Evolutionary conservation across 2,797 vertebrate species (phyloP).

Genomic region (Chloroceryle inda): DNA sequence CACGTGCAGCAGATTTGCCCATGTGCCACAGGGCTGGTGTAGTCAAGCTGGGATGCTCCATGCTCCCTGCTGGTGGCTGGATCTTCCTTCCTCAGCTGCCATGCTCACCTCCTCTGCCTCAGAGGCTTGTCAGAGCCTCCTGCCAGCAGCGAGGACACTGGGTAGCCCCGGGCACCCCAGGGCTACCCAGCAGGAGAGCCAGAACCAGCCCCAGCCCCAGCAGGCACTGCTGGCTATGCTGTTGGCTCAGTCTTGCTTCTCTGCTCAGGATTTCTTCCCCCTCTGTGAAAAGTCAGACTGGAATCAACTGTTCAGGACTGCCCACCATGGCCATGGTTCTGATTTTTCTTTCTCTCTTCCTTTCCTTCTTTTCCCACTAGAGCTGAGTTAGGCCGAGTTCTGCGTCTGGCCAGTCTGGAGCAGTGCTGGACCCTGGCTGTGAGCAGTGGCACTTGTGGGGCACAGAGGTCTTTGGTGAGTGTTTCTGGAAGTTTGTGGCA

Average conservation of each 20-base stretch:
- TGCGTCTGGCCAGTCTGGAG: background rate
- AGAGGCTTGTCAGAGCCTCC: fast-evolving
- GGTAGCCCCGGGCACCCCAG: fast-evolving
- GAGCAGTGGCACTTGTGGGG: background rate
- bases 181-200: background rate
- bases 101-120: background rate
- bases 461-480: background rate
- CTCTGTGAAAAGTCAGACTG: background rate
- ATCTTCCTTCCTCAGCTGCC: background rate
- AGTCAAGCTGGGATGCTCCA: background rate
- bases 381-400: background rate
- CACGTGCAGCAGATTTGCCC: background rate
- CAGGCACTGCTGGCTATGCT: background rate
- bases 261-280: background rate
- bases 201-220: background rate
- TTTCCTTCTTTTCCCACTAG: background rate
- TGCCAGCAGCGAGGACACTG: fast-evolving
- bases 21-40: background rate
- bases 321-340: background rate
- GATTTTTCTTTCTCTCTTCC: background rate
- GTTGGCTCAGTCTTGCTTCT: background rate
- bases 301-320: background rate
- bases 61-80: background rate
- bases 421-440: background rate
- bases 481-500: background rate